phyloP scores from a whole-genome alignment of 2,113 vertebrate species.

The Heterotis niloticus region DNA sequence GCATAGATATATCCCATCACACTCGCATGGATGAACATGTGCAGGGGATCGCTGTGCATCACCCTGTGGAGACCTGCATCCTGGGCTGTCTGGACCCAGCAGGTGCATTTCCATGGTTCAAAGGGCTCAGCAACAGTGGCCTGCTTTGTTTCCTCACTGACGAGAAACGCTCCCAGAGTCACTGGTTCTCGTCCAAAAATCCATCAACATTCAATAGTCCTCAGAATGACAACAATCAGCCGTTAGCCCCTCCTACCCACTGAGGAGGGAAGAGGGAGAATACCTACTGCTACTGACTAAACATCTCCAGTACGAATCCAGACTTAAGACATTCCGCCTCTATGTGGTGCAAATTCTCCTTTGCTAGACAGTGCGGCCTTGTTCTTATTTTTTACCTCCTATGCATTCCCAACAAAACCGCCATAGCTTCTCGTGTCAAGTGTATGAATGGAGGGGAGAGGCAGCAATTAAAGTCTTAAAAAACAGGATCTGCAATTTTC shows the following conservation, averaged over 20 bases:
- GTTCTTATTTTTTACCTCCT: neutral
- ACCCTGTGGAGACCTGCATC: neutral
- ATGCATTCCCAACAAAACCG: neutral
- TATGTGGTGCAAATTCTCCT: neutral
- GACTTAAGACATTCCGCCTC: neutral
- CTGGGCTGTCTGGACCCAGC: neutral
- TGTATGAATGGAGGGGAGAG: neutral
- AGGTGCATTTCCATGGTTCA: neutral
- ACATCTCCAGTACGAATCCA: neutral
- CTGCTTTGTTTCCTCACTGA: neutral
- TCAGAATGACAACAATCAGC: neutral
- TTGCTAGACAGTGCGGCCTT: too few species aligned
- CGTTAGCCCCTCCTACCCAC: neutral
- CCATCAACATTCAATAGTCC: neutral
- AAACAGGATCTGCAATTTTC: neutral
- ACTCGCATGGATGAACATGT: neutral
- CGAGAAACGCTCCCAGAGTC: neutral
- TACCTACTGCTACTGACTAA: neutral
- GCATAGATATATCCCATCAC: neutral
- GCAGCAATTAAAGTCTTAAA: slow-evolving; percentile 7
- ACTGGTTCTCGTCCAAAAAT: neutral
- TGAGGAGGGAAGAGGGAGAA: neutral
- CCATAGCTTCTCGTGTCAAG: neutral
- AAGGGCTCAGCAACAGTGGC: neutral
- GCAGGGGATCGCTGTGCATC: too few species aligned